phyloP scores from a whole-genome alignment of 2,113 vertebrate genomes.

The Progne subis region DNA sequence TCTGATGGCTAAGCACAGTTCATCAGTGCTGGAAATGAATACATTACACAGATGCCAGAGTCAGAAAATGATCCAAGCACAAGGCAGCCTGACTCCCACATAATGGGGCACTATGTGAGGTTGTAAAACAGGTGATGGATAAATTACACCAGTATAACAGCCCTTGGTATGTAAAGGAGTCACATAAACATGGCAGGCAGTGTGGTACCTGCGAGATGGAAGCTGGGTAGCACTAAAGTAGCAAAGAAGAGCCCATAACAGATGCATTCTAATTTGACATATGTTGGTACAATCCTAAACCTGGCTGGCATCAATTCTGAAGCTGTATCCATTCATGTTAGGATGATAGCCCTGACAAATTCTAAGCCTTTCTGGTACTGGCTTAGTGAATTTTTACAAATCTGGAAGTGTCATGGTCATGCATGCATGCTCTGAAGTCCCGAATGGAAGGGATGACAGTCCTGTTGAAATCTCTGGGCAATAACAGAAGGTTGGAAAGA shows the following conservation, averaged over 20 bases:
- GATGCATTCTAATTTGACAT: background rate
- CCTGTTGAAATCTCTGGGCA: slow-evolving; percentile 17
- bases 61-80: background rate
- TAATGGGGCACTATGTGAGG: background rate
- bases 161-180: background rate
- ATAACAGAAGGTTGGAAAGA: slow-evolving; percentile 6
- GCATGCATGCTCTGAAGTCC: background rate
- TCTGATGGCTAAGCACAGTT: background rate
- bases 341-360: background rate
- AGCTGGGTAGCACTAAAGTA: background rate
- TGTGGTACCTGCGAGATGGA: background rate
- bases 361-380: background rate
- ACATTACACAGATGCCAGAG: background rate
- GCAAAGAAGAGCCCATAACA: background rate
- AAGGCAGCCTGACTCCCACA: background rate
- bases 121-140: background rate
- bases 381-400: background rate
- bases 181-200: background rate
- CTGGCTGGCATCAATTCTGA: background rate
- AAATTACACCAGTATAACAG: background rate
- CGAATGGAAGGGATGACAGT: background rate
- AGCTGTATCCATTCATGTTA: background rate
- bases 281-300: background rate
- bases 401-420: background rate
- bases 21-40: background rate